Conservation (phyloP, 2,113 vertebrate species). For the Platanista minor region DNA sequence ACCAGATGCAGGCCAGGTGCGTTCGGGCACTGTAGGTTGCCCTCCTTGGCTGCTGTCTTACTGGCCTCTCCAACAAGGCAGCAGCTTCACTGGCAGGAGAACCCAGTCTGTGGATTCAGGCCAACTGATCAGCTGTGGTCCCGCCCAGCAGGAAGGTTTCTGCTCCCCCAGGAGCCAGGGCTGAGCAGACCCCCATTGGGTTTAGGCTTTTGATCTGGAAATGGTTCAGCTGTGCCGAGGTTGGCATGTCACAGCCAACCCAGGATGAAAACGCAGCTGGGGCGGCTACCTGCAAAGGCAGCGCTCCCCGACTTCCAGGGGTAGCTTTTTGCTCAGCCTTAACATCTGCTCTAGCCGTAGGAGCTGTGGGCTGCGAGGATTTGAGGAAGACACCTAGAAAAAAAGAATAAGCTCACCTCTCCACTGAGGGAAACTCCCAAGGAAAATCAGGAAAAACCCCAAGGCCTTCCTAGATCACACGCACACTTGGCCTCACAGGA, state of each 20-base stretch:
- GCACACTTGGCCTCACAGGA: rapidly evolving
- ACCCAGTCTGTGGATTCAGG: neutral
- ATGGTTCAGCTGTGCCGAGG: neutral
- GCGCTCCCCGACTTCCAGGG: neutral
- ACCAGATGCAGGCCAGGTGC: neutral
- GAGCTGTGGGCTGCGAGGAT: neutral
- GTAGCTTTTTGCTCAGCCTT: neutral
- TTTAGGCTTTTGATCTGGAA: neutral
- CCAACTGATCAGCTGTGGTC: neutral
- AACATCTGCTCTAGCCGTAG: rapidly evolving
- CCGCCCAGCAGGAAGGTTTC: neutral
- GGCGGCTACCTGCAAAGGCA: neutral
- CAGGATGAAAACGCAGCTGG: neutral
- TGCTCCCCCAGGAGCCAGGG: neutral
- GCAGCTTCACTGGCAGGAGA: neutral
- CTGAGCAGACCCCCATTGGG: neutral
- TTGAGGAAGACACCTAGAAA: neutral
- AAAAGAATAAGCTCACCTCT: neutral
- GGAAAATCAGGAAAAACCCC: neutral
- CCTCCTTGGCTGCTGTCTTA: neutral
- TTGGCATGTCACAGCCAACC: neutral
- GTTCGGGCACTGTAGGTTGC: rapidly evolving
- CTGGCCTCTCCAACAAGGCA: neutral
- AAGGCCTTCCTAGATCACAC: neutral
- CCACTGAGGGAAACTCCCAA: no score